Base-by-base conservation (phyloP, 2,888 invertebrate species). In the Aporophyla nigra region DNA sequence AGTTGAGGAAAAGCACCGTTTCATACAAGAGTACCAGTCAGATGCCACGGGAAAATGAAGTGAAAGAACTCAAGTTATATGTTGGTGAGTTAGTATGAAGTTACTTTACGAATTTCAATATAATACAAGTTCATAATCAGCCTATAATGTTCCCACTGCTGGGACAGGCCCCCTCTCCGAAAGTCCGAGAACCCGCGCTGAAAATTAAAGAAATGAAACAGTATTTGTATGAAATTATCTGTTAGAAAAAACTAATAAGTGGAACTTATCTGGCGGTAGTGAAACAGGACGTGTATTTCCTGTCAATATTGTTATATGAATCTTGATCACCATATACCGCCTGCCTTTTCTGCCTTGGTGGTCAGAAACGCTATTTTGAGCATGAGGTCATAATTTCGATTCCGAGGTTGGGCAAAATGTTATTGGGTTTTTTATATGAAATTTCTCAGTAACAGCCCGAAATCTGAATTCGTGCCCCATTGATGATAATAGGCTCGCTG, bases 1-100 rank as follows among this genome's bases (percentile, higher is more conserved):
- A 99, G 93, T 97, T 99, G 65, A 97, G 99, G 49, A 99, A 99
- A 94, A 99, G 99, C 78, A 99, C 99, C 7, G 98, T 99, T 19
- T 99, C 99, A 0, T 99, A 99, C 93, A 99, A 99, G 94, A 98
- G 98, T 88, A 97, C 98, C 73, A 98, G 98, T 89, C 99, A 99
- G 93, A 98, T 99, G 98, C 99, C 99, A 0, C 97, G 98, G 70
- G 99, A 99, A 90, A 97, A 98, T 2, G 99, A 99, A 95, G 98
- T 99, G 0, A 98, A 98, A 88, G 99, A 99, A 86, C 96, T 99
- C 5, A 99, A 99, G 94, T 97, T 99, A 82, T 99, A 98, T 97
- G 99, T 99, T 87, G 99, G 99, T 98, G 93, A 97, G 98, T 83
- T 58, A 54, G 43, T 58, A 9, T 49, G 14, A 33, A 33, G 4